Evolutionary conservation across 2,888 invertebrate genomes (phyloP).

Genomic region (Busseola fusca): DNA sequence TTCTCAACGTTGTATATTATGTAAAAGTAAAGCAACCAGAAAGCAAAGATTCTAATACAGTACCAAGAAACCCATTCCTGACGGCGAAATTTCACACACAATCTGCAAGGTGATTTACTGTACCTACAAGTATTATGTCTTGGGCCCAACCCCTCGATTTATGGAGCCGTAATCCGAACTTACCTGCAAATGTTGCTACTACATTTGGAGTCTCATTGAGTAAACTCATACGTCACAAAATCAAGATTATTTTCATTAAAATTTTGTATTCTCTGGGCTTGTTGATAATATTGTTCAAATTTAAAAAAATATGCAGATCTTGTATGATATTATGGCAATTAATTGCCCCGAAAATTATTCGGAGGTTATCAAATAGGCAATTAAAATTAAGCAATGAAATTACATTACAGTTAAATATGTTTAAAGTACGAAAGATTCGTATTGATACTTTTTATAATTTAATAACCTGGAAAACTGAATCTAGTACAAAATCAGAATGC

Average conservation of each 20-base stretch:
- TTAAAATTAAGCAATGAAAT: not conserved
- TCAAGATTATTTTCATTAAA: not conserved
- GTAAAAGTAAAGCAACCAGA: not conserved
- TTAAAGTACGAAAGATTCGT: not conserved
- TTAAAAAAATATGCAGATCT: not conserved
- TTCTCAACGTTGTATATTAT: not conserved
- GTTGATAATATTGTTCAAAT: not conserved
- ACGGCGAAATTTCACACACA: conserved; percentile 53
- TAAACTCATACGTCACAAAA: not conserved
- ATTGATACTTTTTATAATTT: not conserved
- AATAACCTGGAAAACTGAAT: not conserved
- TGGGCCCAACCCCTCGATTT: conserved; percentile 43
- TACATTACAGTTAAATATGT: not conserved
- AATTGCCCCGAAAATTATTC: not conserved
- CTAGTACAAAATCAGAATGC: not conserved
- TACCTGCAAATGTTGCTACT: conserved; percentile 33
- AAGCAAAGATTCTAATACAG: conserved; percentile 10
- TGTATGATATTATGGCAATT: not conserved
- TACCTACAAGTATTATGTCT: conserved; percentile 54
- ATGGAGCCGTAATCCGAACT: conserved; percentile 37
- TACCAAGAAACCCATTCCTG: conserved; percentile 33
- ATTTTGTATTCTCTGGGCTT: not conserved
- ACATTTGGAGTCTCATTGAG: conserved; percentile 3
- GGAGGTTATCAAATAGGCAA: not conserved
- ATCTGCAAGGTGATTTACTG: conserved; percentile 51